Evolutionary conservation across 2,113 vertebrate genomes (phyloP).

Genomic region (Bagarius yarrelli): DNA sequence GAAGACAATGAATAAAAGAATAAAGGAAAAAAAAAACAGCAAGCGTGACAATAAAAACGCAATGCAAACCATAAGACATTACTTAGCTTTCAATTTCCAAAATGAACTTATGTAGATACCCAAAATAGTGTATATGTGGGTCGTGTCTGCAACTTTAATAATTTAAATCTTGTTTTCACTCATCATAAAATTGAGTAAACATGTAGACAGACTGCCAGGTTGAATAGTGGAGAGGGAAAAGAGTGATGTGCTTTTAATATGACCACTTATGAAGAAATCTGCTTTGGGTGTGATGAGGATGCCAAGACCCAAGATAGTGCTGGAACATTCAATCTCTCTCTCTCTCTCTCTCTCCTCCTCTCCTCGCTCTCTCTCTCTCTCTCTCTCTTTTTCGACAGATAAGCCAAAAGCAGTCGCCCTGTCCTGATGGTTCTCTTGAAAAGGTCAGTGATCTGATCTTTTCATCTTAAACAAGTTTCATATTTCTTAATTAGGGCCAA

Average conservation of each 20-base stretch:
- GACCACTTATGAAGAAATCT: slow-evolving; percentile 71
- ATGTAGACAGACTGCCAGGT: not conserved
- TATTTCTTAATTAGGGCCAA: slow-evolving; percentile 77
- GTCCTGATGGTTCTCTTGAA: slow-evolving; percentile 58
- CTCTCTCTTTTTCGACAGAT: slow-evolving; percentile 41
- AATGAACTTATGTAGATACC: slow-evolving; percentile 5
- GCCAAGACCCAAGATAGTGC: not conserved
- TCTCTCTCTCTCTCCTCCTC: slow-evolving; percentile 34
- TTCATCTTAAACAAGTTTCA: slow-evolving; percentile 70
- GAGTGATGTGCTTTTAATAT: slow-evolving; percentile 62
- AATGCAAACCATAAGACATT: not conserved
- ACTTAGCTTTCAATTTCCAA: not conserved
- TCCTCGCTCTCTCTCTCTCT: slow-evolving; percentile 54
- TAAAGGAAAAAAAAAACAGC: not conserved
- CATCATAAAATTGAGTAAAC: slow-evolving; percentile 10
- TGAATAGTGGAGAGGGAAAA: not conserved
- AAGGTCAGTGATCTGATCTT: slow-evolving; percentile 74
- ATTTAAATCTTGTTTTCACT: slow-evolving; percentile 1
- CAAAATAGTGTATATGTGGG: not conserved
- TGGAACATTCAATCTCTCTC: slow-evolving; percentile 11
- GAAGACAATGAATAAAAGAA: too few relatives aligned
- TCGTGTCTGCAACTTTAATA: not conserved
- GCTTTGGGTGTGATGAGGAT: slow-evolving; percentile 15
- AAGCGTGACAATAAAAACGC: not conserved
- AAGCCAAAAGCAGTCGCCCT: not conserved